A percentile compares a stretch with the other conserved stretches of the same genome.
These are phyloP conservation scores for Mormyrus proboscirostris DNA, from an alignment of 2,797 vertebrate species.

Conservation along the genomic window DNA sequence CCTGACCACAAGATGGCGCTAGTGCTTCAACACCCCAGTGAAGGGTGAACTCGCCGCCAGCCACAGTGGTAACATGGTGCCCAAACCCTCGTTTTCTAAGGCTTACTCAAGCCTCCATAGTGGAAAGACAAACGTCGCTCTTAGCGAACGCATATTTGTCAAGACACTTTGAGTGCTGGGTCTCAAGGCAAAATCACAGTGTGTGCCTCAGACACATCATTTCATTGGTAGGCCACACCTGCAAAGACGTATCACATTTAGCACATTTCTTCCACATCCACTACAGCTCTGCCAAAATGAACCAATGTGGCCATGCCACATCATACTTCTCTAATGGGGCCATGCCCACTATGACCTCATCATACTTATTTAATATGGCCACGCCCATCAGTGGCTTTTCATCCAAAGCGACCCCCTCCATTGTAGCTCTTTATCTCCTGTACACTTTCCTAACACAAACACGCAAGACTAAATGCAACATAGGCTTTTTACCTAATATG, in stretches of 20 bases:
- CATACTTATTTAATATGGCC: not conserved
- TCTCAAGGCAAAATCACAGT: not conserved
- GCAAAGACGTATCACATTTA: not conserved
- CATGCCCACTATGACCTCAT: not conserved
- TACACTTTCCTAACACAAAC: not conserved
- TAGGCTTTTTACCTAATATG: not conserved
- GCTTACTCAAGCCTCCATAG: not conserved
- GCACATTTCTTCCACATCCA: not conserved
- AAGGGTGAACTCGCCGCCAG: not conserved
- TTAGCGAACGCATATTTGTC: not conserved
- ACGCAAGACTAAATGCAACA: not conserved
- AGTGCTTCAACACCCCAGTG: not conserved
- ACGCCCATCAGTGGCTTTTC: not conserved
- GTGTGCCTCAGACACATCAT: not conserved
- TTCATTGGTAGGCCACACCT: not conserved
- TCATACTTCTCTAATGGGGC: not conserved
- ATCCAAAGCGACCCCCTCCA: not conserved
- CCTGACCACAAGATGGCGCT: not conserved
- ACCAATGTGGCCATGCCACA: not conserved
- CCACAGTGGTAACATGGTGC: not conserved
- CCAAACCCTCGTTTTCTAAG: not conserved
- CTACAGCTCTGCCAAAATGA: not conserved
- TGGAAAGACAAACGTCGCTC: not conserved
- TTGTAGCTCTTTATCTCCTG: not conserved
- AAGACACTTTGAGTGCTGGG: not conserved